phyloP scores from a whole-genome alignment of 2,797 vertebrate genomes.

The Sternotherus odoratus region DNA sequence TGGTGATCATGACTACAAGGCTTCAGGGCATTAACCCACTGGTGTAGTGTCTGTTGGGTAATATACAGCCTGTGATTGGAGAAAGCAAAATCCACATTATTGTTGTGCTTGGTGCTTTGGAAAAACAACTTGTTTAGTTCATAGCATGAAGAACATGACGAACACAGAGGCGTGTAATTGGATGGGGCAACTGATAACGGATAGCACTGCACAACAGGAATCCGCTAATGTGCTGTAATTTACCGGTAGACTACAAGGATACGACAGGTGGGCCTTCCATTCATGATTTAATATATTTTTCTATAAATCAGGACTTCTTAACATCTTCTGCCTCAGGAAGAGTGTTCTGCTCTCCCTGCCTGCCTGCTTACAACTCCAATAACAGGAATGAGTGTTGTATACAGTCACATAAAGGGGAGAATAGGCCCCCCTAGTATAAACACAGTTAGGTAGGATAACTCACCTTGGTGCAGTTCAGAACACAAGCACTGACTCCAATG shows the following conservation, averaged over 20 bases:
- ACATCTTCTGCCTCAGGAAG: fast-evolving
- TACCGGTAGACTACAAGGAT: not conserved
- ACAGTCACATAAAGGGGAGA: not conserved
- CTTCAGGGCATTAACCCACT: not conserved
- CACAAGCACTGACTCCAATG: fast-evolving
- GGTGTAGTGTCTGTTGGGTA: not conserved
- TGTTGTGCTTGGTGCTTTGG: not conserved
- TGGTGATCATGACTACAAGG: not conserved
- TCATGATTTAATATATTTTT: not conserved
- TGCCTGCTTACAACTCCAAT: fast-evolving
- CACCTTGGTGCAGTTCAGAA: not conserved
- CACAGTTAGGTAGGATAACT: not conserved
- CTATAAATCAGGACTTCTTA: not conserved
- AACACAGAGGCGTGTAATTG: not conserved
- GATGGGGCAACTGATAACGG: not conserved
- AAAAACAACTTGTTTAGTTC: not conserved
- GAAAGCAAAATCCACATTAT: not conserved
- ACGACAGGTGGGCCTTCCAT: not conserved
- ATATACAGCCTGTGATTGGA: not conserved
- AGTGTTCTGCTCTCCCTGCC: not conserved
- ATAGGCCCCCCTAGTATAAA: fast-evolving
- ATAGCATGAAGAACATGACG: not conserved
- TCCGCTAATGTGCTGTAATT: not conserved
- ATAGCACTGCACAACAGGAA: fast-evolving
- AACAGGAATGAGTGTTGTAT: not conserved